Conservation (phyloP, 2,113 vertebrate genomes). For the Coptodon bakossiorum region DNA sequence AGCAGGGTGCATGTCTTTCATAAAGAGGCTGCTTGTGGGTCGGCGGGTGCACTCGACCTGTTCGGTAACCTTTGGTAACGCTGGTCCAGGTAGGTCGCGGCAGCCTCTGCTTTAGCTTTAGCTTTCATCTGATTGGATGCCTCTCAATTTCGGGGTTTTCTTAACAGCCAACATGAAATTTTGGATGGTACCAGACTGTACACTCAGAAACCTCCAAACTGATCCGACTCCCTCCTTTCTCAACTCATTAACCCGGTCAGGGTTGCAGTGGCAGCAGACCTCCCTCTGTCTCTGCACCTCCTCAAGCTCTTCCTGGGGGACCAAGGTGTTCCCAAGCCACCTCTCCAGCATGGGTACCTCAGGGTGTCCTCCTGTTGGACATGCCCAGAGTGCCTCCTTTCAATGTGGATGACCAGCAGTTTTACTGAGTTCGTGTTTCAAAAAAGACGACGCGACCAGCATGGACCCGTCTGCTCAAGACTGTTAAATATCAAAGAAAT, state of each 20-base stretch:
- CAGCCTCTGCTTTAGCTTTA: not conserved
- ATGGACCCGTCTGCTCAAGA: not conserved
- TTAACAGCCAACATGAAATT: not conserved
- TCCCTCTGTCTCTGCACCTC: not conserved
- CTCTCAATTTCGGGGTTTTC: not conserved
- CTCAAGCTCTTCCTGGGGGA: not conserved
- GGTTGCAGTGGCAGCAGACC: not conserved
- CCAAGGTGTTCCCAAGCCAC: not conserved
- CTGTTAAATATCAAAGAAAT: not conserved
- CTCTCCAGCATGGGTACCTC: not conserved
- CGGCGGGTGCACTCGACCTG: not conserved
- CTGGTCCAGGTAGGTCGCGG: not conserved
- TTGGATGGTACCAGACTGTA: not conserved
- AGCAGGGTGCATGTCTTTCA: not conserved
- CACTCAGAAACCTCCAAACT: not conserved
- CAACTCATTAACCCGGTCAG: not conserved
- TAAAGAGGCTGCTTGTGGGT: not conserved
- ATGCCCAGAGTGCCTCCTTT: not conserved
- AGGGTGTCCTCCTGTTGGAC: not conserved
- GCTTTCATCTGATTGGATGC: not conserved
- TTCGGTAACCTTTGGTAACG: not conserved
- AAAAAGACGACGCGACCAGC: not conserved
- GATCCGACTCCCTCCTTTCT: not conserved
- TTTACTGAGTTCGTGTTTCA: not conserved
- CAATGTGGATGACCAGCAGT: not conserved